Base-by-base conservation (phyloP, 37 sponge, comb jelly and placozoan genomes). In the Oscarella lobularis region DNA sequence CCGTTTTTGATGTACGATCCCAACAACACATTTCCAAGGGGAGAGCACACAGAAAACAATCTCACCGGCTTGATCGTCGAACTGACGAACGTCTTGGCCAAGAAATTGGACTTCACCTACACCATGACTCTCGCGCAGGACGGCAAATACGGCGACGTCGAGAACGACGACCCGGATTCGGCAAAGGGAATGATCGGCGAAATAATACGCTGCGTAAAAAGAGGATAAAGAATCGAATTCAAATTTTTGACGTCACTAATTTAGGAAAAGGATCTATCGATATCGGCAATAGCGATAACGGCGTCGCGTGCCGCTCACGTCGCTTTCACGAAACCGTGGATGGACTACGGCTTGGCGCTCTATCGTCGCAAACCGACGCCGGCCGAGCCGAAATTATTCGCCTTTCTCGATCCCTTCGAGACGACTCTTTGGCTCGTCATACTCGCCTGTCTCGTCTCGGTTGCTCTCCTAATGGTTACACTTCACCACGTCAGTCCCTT, bases 351-450 rank as follows among this genome's bases (percentile, higher is more conserved):
- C 20, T 27, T 27, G 20, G 20, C 14, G 9, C 60, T 48, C 20
- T 48, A 48, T 20, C 9, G 60, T 27, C 9, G 20, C 9, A 48
- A 48, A 48, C 60, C 9, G 60, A 48, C 9, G 20, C 60, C 9
- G 60, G 60, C 9, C 60, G 60, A 48, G 60, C 20, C 60, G 60
- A 48, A 20, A 48, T 48, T 48, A 20, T 48, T 9, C 14, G 9
- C 60, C 14, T 48, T 48, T 48, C 60, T 48, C 60, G 60, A 48
- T 48, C 60, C 60, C 60, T 48, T 48, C 60, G 60, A 48, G 9
- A 27, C 20, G 60, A 48, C 60, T 9, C 9, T 20, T 9, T 27
- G 14, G 60, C 14, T 48, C 20, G 60, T 48, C 14, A 48, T 48
- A 9, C 14, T 9, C 60, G 60, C 60, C 60, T 27, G 9, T 20